phyloP scores from a whole-genome alignment of 2,888 invertebrate genomes.

The Alsophila aescularia region DNA sequence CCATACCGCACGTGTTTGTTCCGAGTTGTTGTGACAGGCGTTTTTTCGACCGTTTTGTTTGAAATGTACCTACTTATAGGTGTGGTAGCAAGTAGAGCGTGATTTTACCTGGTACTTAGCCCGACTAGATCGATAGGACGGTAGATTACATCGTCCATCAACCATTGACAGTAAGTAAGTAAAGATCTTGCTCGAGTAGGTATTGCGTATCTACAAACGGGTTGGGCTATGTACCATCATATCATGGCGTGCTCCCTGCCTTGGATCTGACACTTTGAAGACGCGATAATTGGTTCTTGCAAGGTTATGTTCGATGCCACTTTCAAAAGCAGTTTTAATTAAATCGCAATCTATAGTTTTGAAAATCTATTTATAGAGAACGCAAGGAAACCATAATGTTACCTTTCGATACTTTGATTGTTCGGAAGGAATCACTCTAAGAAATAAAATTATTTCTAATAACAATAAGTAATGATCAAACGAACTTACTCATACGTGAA shows the following conservation, averaged over 20 bases:
- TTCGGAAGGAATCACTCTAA: too few relatives aligned
- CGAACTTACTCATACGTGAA: too few relatives aligned
- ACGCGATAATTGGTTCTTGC: slow-evolving; percentile 30
- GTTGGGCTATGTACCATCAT: slow-evolving; percentile 6
- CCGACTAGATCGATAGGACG: neutral
- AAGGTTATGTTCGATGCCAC: slow-evolving; percentile 31
- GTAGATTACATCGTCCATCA: neutral
- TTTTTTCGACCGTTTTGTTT: slow-evolving; percentile 13
- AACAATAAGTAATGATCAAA: too few relatives aligned
- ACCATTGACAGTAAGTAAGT: neutral
- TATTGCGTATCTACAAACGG: slow-evolving; percentile 17
- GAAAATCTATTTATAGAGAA: slow-evolving; percentile 4
- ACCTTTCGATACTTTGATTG: too few relatives aligned
- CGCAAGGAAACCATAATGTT: too few relatives aligned
- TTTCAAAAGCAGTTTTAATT: slow-evolving; percentile 31
- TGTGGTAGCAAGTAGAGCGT: slow-evolving; percentile 2
- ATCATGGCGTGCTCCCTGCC: slow-evolving; percentile 24
- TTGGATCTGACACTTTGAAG: slow-evolving; percentile 21
- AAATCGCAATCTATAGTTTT: slow-evolving; percentile 29
- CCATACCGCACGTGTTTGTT: neutral
- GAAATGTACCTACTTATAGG: too few relatives aligned
- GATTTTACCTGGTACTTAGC: neutral
- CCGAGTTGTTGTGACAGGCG: slow-evolving; percentile 9
- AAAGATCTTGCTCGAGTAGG: neutral
- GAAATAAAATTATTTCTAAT: too few relatives aligned